phyloP scores from a whole-genome alignment of 1,140 invertebrate genomes.

The Eufriesea mexicana region DNA sequence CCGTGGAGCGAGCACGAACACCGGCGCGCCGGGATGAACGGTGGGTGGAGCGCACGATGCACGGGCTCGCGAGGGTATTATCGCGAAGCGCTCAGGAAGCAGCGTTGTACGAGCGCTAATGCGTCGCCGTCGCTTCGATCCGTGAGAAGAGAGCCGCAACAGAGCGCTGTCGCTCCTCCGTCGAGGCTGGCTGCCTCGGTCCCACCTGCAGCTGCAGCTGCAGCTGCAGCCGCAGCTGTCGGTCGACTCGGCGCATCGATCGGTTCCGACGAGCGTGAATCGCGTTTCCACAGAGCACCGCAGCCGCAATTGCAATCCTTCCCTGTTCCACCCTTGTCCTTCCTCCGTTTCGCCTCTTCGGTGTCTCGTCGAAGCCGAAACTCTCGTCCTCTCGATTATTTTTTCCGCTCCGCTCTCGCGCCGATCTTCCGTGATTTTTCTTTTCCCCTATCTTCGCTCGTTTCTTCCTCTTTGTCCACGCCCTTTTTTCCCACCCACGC shows the following conservation, averaged over 20 bases:
- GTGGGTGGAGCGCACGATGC: not conserved
- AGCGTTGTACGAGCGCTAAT: conserved; percentile 37
- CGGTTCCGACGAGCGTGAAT: conserved; percentile 43
- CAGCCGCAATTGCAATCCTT: conserved; percentile 41
- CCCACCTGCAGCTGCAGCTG: conserved; percentile 32
- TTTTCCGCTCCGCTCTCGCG: conserved; percentile 15
- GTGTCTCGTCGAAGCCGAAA: too few relatives aligned
- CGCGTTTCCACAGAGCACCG: conserved; percentile 38
- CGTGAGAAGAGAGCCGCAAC: conserved; percentile 13
- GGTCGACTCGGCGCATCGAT: conserved; percentile 48
- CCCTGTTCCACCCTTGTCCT: conserved; percentile 10
- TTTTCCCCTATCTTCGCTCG: not conserved
- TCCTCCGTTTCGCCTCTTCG: not conserved
- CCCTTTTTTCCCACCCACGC: not conserved
- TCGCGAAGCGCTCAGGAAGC: conserved; percentile 36
- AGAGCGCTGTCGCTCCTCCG: conserved; percentile 26
- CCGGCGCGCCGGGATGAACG: not conserved
- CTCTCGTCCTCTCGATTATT: conserved; percentile 27
- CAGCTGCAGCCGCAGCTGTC: conserved; percentile 47
- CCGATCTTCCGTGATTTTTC: not conserved
- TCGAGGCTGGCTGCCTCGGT: not conserved
- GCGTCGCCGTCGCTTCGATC: conserved; percentile 43
- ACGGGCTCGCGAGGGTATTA: conserved; percentile 17
- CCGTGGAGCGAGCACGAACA: not conserved
- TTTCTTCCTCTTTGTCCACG: not conserved